Evolutionary conservation across 2,797 vertebrate genomes (phyloP).

Genomic region (Eulemur albifrons): DNA sequence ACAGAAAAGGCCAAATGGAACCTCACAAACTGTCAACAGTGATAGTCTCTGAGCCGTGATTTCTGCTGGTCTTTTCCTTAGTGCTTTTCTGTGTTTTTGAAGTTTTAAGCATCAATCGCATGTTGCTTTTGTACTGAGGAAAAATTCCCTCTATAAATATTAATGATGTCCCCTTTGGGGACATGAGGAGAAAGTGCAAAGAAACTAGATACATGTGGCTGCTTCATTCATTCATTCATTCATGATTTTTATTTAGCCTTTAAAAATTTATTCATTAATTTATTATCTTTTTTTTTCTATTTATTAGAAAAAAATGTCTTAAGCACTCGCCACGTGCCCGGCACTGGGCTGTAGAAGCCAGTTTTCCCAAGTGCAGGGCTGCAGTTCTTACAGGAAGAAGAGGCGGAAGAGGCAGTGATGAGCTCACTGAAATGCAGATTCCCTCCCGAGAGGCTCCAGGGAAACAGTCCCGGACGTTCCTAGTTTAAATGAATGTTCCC

Average conservation of each 20-base stretch:
- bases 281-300: background rate
- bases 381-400: background rate
- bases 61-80: background rate
- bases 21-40: accelerated
- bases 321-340: accelerated
- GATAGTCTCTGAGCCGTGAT: background rate
- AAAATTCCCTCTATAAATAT: background rate
- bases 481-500: background rate
- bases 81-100: background rate
- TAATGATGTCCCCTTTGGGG: background rate
- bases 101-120: background rate
- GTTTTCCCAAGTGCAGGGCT: background rate
- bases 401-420: background rate
- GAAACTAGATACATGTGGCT: accelerated
- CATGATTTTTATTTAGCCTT: background rate
- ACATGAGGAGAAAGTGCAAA: background rate
- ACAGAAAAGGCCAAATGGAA: background rate
- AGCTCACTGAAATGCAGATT: background rate
- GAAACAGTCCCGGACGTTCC: no score
- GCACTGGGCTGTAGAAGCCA: background rate
- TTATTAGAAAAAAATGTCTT: background rate
- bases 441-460: accelerated
- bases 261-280: background rate
- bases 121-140: background rate
- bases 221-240: background rate